Evolutionary conservation across 2,797 vertebrate genomes (phyloP).

Genomic region (Lophotriccus pileatus): DNA sequence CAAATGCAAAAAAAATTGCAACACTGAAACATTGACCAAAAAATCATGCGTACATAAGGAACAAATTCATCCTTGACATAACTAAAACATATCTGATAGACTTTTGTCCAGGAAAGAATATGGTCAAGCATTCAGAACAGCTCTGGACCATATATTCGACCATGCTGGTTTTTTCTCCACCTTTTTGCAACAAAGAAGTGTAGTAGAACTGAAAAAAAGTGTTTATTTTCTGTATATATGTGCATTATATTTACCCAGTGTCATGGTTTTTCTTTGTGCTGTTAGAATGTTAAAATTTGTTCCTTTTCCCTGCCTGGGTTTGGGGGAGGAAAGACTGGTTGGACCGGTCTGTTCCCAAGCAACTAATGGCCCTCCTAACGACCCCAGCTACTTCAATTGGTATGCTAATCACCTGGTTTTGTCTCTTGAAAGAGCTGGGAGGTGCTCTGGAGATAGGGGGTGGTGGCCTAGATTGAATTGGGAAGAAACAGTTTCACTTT

Average conservation of each 20-base stretch:
- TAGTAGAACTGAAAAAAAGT: background rate
- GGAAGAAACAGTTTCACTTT: no score
- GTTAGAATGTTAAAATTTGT: no score
- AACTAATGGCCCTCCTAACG: no score
- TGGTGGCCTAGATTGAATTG: no score
- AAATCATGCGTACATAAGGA: background rate
- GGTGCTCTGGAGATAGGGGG: no score
- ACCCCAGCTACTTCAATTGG: no score
- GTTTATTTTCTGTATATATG: background rate
- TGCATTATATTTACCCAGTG: background rate
- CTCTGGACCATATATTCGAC: background rate
- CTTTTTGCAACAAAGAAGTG: background rate
- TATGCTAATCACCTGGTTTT: no score
- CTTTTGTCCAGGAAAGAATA: background rate
- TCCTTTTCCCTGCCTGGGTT: no score
- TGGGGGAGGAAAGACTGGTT: no score
- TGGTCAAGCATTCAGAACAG: background rate
- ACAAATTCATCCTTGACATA: background rate
- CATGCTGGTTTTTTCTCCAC: background rate
- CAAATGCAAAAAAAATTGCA: background rate
- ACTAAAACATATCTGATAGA: background rate
- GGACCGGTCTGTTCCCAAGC: no score
- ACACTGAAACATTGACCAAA: background rate
- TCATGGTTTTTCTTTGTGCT: no score
- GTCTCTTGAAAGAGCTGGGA: no score